Base-by-base conservation (phyloP, 92 coral and sea anemone genomes). In the Zoanthus sansibaricus region DNA sequence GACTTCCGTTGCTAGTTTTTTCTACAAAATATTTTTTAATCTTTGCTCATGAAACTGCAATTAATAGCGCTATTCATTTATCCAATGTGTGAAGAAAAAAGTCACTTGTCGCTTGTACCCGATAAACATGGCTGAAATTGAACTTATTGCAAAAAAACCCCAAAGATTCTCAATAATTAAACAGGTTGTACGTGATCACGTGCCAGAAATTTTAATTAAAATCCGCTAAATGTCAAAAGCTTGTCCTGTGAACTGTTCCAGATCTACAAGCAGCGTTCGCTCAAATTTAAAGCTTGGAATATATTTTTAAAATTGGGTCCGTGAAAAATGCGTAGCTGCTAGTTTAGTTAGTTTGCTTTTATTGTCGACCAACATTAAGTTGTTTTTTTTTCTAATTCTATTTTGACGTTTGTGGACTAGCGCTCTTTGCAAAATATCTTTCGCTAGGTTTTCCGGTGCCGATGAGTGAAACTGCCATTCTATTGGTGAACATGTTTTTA, bases 381-480 rank as follows among this genome's bases (percentile, higher is more conserved):
- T 30, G 9, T 14, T 70, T 31, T 70, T 16, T 20, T 25, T 25
- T 25, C 25, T 25, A 25, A 25, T 25, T 70, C 31, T 8, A 68
- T 10, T 14, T 25, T 46, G 61, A 76, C 67, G 82, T 49, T 30
- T 42, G 66, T 21, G 46, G 73, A 42, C 15, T 47, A 42, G 46
- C 56, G 56, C 15, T 47, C 13, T 14, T 37, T 1, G n/a, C 51
- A 79, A 18, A n/a, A 21, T 71, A 79, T 64, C 32, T 64, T 80
- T 70, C 75, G 75, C 85, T 55, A 13, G 58, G 74, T 80, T 45
- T 64, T 80, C 85, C 85, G 75, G 85, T 80, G 10, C 30, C 58
- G 85, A 80, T 80, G 85, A 80, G 20, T 80, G 85, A 80, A 64
- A 55, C 85, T 37, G 85, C 55, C 66, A 80, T 80, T 49, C 85